Base-by-base conservation (phyloP, 2,888 invertebrate genomes). In the Polydrusus pterygomalis region DNA sequence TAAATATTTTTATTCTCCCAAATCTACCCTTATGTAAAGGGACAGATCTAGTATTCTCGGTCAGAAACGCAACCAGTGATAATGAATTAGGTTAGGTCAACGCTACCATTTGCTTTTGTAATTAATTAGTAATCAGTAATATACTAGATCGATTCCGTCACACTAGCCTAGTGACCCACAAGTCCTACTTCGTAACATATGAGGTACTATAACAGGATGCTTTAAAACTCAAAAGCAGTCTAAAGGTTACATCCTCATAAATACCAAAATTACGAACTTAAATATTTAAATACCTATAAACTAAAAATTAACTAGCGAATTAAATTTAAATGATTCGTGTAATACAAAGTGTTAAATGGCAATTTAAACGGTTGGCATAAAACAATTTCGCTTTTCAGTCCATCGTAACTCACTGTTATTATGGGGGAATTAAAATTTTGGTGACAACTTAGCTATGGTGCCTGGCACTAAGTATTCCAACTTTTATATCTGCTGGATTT, bases 401-500 rank as follows among this genome's bases (percentile, higher is more conserved):
- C 51, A 10, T 47, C 64, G 65, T 62, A 75, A 75, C 30, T 75
- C 51, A 67, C 49, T 25, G n/a, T n/a, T n/a, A 64, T 49, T 56
- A 54, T 58, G 70, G 40, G 38, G 43, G 30, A 54, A 75, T 47
- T 62, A 60, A 60, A 71, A 71, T 47, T 70, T 49, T 71, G 18
- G 67, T 67, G 75, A 75, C 75, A 75, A 71, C 51, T 58, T 60
- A 58, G 60, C n/a, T n/a, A 60, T 67, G 71, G 75, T 47, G 70
- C 75, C 71, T 67, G 67, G 75, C 62, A 75, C 75, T 17, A 43
- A 69, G 58, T 69, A 58, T 69, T 56, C n/a, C 45, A 56, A 43
- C 58, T 69, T 56, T 69, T 58, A 69, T 56, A 45, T 69, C 17
- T 38, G 68, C 20, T 43, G 30, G n/a, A 30, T 47, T 49, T 47